Evolutionary conservation across 2,888 invertebrate species (phyloP).

Genomic region (Cryptus armator): DNA sequence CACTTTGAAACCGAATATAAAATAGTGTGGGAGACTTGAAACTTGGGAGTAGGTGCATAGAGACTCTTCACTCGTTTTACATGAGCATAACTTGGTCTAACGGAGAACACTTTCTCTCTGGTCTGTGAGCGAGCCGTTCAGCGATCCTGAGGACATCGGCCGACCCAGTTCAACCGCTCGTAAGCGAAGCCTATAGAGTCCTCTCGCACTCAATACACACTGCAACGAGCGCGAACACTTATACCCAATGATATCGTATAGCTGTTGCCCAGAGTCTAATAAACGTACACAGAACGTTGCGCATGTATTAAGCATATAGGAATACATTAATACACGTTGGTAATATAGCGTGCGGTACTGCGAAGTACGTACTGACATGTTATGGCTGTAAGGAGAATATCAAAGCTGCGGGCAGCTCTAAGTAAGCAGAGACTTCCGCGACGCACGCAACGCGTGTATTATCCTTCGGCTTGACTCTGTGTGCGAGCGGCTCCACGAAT

Average conservation of each 20-base stretch:
- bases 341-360: conserved; percentile 36
- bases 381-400: conserved; percentile 26
- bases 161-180: conserved; percentile 39
- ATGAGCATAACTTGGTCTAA: not conserved
- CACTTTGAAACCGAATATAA: not conserved
- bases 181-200: not conserved
- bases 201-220: not conserved
- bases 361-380: conserved; percentile 33
- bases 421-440: conserved; percentile 54
- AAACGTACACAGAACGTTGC: not conserved
- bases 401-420: conserved; percentile 54
- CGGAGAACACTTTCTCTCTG: conserved; percentile 17
- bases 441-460: conserved; percentile 61
- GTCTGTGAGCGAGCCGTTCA: conserved; percentile 16
- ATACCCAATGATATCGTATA: not conserved
- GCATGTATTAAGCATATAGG: not conserved
- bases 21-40: conserved; percentile 18
- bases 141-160: conserved; percentile 52
- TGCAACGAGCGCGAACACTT: not conserved
- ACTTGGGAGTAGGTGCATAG: not conserved
- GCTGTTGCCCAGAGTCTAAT: not conserved
- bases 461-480: conserved; percentile 1
- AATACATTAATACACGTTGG: not conserved
- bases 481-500: conserved; percentile 3
- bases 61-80: not conserved